A percentile compares a stretch with the other conserved stretches of the same genome.
Conservation (phyloP, 2,797 vertebrate species). For the Ispidina lecontei region DNA sequence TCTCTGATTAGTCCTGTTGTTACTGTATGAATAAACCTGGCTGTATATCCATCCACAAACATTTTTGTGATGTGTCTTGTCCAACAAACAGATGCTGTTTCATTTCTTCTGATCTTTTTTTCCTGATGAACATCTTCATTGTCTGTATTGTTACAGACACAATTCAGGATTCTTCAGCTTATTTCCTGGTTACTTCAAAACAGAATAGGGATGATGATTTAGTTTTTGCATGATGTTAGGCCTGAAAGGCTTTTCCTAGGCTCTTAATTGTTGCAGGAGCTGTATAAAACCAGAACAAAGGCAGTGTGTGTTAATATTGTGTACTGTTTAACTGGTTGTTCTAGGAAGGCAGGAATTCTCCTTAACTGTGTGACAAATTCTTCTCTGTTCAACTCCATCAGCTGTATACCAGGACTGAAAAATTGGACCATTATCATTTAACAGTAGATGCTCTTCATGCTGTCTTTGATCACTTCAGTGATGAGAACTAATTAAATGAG, state of each 20-base stretch:
- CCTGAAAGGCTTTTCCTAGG: background rate
- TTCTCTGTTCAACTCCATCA: background rate
- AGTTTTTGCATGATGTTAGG: background rate
- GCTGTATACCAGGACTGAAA: background rate
- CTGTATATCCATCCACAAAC: background rate
- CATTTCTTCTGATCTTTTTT: background rate
- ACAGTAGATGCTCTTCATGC: background rate
- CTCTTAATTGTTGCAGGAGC: background rate
- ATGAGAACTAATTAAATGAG: background rate
- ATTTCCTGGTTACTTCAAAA: background rate
- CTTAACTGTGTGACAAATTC: background rate
- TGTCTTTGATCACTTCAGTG: background rate
- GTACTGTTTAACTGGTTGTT: background rate
- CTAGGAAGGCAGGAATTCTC: background rate
- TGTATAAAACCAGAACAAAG: background rate
- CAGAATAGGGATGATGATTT: background rate
- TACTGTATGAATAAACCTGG: background rate
- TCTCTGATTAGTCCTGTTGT: background rate
- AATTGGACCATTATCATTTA: background rate
- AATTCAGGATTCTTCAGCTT: background rate
- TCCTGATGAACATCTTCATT: background rate
- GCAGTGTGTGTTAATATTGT: background rate
- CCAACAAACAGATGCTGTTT: background rate
- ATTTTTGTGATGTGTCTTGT: background rate
- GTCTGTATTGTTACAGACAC: background rate